Base-by-base conservation (phyloP, 64 coral and sea anemone genomes). In the Porites lutea region DNA sequence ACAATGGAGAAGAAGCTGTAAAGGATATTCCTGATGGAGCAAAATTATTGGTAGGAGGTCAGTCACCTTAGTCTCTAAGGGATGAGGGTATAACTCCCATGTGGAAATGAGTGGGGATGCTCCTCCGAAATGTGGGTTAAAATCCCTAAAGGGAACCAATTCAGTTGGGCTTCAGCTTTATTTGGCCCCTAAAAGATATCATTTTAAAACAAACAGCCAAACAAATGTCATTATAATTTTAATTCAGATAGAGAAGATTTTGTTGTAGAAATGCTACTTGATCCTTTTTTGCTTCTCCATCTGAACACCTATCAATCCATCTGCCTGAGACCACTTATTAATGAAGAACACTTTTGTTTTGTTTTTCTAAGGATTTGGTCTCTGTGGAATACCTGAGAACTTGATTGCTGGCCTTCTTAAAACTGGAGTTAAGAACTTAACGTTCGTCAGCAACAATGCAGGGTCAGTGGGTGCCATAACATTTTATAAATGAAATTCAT, bases 381-480 rank as follows among this genome's bases (percentile, higher is more conserved):
- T 99, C 6, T 99, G 97, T 94, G 97, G 97, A 22, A 99, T 99
- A 79, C 97, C 97, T 82, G 97, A 99, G 73, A 96, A 94, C 78
- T 88, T 99, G 61, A 99, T 99, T 16, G 65, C 16, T 86, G 97
- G 94, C 18, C 78, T 99, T 49, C 86, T 93, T 11, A 90, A 93
- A 70, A 88, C 77, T 21, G 91, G 94, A 69, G 89, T 96, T 16
- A 96, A 90, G 52, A 79, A 93, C 10, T 89, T 99, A 49, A 99
- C 94, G 16, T 93, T 91, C 86, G 94, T 99, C 3, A 99, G 97
- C 88, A 99, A 99, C 60, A 99, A 99, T 96, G 97, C 97, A 14
- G 97, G 97, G 97, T 94, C 50, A 59, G 94, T 74, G 27, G 27
- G 27, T 37, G 27, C 27, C 27, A 37, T 37, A 37, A 37, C 27